Percentiles rank a stretch among this genome's conserved stretches.
phyloP scores from a whole-genome alignment of 2,888 invertebrate genomes.

The Diadegma fenestrale region DNA sequence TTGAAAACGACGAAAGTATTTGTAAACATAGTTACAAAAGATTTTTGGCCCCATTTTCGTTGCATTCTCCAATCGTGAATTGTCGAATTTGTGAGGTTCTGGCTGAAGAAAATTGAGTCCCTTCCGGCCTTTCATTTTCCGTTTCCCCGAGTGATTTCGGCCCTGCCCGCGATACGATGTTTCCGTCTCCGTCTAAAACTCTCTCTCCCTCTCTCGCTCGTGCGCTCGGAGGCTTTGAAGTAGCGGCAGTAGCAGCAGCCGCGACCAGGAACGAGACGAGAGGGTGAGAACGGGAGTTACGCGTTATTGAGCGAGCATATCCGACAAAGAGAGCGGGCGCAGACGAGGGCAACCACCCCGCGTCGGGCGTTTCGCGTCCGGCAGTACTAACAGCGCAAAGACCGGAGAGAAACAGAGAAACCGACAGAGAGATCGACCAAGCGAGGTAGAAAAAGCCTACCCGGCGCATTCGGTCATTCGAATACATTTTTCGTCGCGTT shows the following conservation, averaged over 20 bases:
- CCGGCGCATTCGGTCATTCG: not conserved
- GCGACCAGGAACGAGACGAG: constrained; percentile 58
- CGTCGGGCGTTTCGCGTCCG: constrained; percentile 68
- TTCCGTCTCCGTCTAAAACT: not conserved
- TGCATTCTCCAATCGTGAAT: not conserved
- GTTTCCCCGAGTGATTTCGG: constrained; percentile 66
- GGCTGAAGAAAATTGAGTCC: constrained; percentile 25
- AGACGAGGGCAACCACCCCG: constrained; percentile 85
- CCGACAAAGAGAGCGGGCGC: constrained; percentile 81
- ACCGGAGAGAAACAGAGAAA: constrained; percentile 15
- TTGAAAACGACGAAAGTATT: too few relatives aligned
- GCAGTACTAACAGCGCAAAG: constrained; percentile 49
- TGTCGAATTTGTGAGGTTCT: not conserved
- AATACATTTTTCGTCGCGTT: not conserved
- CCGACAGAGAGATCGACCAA: not conserved
- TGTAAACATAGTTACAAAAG: not conserved
- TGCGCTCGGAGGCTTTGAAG: constrained; percentile 56
- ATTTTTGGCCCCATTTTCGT: too few relatives aligned
- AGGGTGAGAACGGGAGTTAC: constrained; percentile 77
- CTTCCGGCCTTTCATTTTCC: constrained; percentile 38
- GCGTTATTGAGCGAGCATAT: constrained; percentile 84
- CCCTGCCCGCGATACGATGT: constrained; percentile 49
- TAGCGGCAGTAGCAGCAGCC: constrained; percentile 28
- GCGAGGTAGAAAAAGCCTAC: not conserved
- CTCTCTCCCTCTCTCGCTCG: constrained; percentile 42